Evolutionary conservation across 2,888 invertebrate genomes (phyloP), one percentile per base, ranked within the genome.

Genomic region (Agelastica alni): DNA sequence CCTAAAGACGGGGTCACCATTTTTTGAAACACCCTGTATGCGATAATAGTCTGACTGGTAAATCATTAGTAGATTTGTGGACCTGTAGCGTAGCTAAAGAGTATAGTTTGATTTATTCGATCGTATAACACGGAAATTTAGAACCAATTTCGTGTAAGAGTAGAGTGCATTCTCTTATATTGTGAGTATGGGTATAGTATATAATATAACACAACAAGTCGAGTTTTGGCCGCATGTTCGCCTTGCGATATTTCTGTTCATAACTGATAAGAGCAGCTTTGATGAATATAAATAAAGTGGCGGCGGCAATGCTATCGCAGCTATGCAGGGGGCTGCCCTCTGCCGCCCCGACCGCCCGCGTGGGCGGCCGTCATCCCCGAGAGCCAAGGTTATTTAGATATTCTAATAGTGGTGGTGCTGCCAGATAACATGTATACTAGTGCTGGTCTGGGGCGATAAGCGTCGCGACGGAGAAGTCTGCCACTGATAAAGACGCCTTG

Each of bases 241-340:
- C 41, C 44, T 47, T 42, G 71, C 49, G 49, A 49, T 75, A 75
- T 73, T 73, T 70, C 75, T 75, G 75, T 74, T 73, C 72, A 70
- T 72, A 75, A 74, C 75, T 73, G 76, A 76, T 76, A 76, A 75
- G 68, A 49, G 67, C 67, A 63, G 70, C 75, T 76, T 76, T 76
- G 76, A 76, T 76, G 76, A 76, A 76, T 76, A 76, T 76, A 76
- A 75, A 76, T 76, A 76, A 76, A 75, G 74, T 73, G 68, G 65
- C 55, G 67, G 67, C 65, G 68, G 66, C 64, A 65, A 68, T 63
- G 69, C 75, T 75, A 75, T 76, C 75, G 74, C 72, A 63, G 60
- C 70, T 69, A 68, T 72, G 70, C 74, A 73, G 70, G 71, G 66
- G 66, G 66, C 59, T 30, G 57, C 44, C 49, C 48, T 30, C 48